These are phyloP conservation scores for Malacoraja senta DNA, from an alignment of 2,797 vertebrate species.

Conservation along the genomic window DNA sequence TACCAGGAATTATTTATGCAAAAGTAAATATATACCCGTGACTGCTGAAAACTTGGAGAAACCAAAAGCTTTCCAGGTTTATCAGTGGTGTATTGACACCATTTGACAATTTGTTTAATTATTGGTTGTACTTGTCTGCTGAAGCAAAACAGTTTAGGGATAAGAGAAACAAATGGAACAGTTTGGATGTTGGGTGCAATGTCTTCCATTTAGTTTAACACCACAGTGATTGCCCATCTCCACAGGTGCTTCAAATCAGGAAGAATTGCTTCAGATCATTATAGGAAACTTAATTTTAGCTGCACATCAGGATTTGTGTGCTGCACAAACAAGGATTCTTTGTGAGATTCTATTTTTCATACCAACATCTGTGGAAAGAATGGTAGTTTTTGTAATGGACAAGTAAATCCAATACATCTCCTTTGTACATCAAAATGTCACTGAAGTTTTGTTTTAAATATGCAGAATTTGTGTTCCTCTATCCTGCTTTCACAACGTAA, in stretches of 20 bases:
- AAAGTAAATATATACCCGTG: conserved; percentile 21
- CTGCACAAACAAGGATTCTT: conserved; percentile 11
- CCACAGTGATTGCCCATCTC: too few species aligned
- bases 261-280: conserved; percentile 13
- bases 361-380: neutral
- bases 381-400: conserved; percentile 20
- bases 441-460: conserved; percentile 8
- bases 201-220: conserved; percentile 18
- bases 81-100: neutral
- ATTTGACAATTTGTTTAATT: conserved; percentile 8
- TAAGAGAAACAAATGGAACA: neutral
- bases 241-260: neutral
- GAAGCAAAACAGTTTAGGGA: conserved; percentile 8
- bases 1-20: conserved; percentile 35
- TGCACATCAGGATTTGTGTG: neutral
- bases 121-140: conserved; percentile 25
- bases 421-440: conserved; percentile 19
- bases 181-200: neutral
- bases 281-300: conserved; percentile 8
- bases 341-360: conserved; percentile 33
- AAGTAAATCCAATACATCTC: conserved; percentile 15
- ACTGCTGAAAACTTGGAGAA: conserved; percentile 25
- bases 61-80: neutral
- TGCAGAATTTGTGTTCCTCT: conserved; percentile 1
- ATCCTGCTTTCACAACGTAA: neutral